These are phyloP conservation scores for Coelogynopora nodosa DNA, from an alignment of 2,888 invertebrate genomes.

Conservation along the genomic window DNA sequence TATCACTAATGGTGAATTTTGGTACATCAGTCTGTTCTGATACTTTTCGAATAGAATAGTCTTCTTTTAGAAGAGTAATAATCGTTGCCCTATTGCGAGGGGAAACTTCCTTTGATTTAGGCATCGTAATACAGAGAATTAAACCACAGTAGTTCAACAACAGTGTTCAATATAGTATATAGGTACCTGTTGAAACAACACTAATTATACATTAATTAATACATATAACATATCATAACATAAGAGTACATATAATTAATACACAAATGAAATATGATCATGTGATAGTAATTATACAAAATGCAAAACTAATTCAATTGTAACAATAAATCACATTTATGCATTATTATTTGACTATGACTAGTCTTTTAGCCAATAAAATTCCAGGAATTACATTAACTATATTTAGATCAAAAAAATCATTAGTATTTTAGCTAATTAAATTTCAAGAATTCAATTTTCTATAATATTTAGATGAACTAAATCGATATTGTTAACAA, in stretches of 20 bases:
- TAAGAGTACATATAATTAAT: neutral
- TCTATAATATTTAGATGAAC: neutral
- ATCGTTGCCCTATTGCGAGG: neutral
- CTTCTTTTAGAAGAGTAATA: neutral
- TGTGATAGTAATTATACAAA: no score
- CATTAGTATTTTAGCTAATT: neutral
- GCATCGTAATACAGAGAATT: neutral
- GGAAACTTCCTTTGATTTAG: neutral
- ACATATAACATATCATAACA: no score
- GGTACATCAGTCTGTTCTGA: neutral
- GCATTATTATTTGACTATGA: no score
- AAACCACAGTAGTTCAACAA: neutral
- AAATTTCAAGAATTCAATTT: neutral
- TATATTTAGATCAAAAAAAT: no score
- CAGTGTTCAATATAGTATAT: no score
- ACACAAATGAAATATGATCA: neutral
- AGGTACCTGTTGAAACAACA: no score
- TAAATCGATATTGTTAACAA: neutral
- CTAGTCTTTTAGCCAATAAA: no score
- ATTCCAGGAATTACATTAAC: no score
- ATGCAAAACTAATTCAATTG: no score
- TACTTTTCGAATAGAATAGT: neutral
- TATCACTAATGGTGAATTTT: neutral
- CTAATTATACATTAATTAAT: no score
- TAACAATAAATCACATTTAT: no score